Percentiles rank a stretch among this genome's conserved stretches.
phyloP scores from a whole-genome alignment of 1,140 invertebrate species.

The Holcopasites calliopsidis region DNA sequence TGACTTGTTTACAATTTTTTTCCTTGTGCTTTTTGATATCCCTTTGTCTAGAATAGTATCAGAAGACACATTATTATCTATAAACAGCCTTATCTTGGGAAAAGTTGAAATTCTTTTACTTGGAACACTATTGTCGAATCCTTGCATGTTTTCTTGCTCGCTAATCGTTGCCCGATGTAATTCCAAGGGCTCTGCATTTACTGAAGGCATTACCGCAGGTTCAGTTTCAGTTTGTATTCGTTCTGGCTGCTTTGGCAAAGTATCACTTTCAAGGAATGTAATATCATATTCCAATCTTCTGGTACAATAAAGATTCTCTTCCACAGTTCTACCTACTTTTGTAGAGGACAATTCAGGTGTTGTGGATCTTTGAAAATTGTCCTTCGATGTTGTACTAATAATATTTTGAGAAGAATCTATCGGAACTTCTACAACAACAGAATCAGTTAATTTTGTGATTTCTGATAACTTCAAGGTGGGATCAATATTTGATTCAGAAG shows the following conservation, averaged over 20 bases:
- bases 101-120: not conserved
- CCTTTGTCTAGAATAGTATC: not conserved
- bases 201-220: conserved; percentile 2
- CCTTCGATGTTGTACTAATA: not conserved
- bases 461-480: not conserved
- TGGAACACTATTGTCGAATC: not conserved
- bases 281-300: not conserved
- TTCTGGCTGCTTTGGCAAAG: not conserved
- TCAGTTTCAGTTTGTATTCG: conserved; percentile 19
- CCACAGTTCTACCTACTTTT: not conserved
- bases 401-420: not conserved
- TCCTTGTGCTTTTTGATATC: not conserved
- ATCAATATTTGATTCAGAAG: not conserved
- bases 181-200: not conserved
- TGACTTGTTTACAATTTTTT: not conserved
- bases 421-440: not conserved
- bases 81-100: not conserved
- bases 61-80: not conserved
- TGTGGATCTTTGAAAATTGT: not conserved
- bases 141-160: conserved; percentile 16
- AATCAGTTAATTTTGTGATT: not conserved
- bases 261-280: not conserved
- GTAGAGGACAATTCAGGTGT: not conserved
- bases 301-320: not conserved
- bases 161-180: not conserved